Percentiles rank a stretch among this genome's conserved stretches.
These are phyloP conservation scores for Eulacestoma nigropectus DNA, from an alignment of 2,113 vertebrate genomes.

Conservation along the genomic window DNA sequence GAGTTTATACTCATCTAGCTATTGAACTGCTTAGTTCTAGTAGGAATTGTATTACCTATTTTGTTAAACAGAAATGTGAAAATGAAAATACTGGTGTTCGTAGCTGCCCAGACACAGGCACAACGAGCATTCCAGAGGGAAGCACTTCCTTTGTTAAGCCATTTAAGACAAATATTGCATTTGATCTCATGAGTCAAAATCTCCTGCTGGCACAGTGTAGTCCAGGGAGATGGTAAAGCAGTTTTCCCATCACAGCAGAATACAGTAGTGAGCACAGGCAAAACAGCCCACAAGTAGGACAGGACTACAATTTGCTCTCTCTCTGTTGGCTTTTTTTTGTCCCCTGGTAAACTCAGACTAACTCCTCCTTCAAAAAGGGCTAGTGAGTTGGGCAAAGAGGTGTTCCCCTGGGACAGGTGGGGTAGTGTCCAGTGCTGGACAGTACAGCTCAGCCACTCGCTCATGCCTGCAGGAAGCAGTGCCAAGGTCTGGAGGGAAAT, in stretches of 20 bases:
- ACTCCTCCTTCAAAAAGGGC: neutral
- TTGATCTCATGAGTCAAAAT: neutral
- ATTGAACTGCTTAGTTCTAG: neutral
- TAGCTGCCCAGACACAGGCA: neutral
- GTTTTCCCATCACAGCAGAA: neutral
- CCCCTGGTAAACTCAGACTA: neutral
- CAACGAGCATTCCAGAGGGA: neutral
- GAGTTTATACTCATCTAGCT: neutral
- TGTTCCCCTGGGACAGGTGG: neutral
- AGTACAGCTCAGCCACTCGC: neutral
- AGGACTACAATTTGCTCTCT: neutral
- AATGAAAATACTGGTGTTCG: neutral
- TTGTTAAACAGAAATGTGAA: neutral
- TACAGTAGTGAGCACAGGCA: neutral
- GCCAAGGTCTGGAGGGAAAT: neutral
- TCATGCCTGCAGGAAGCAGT: neutral
- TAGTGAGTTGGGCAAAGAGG: neutral
- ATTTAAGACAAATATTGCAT: neutral
- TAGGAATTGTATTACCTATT: neutral
- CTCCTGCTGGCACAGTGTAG: neutral
- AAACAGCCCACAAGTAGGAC: neutral
- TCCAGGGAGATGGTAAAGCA: neutral
- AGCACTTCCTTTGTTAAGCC: neutral
- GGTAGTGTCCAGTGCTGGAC: neutral
- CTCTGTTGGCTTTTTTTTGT: neutral